Evolutionary conservation across 1,140 invertebrate species (phyloP), one percentile per base, ranked within the genome.

Genomic region (Lerema accius): DNA sequence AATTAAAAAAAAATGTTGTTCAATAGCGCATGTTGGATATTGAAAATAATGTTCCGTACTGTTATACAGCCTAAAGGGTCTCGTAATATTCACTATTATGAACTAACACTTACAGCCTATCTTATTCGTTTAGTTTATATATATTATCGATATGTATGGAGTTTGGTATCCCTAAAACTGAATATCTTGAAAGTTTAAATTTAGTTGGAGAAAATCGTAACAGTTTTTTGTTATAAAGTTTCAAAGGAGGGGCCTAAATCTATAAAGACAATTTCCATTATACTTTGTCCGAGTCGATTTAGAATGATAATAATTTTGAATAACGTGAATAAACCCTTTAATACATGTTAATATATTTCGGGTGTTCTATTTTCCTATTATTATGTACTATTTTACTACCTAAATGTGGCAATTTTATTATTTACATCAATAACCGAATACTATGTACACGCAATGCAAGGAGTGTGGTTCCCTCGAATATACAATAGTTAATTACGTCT

Each of bases 61-160:
- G 87, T 90, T 73, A 82, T 73, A 90, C 86, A 90, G 86, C 82
- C 82, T 82, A 82, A 81, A 72, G 56, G 58, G 67, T 74, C 60
- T 73, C 73, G 71, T 74, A 73, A 80, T 87, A 86, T 89, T 90
- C 82, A 88, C 87, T 88, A 90, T 85, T 84, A 87, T 63, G 61
- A 63, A 63, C 84, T 90, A 90, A 78, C n/a, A 65, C 74, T 83
- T 82, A 78, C 28, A 56, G 55, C 49, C 76, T 78, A 73, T 66
- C 78, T 86, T 85, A 86, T 53, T 60, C 40, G 37, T 67, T 75
- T 70, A 72, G 75, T 76, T 80, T 78, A 80, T 84, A 84, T 83
- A 81, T 82, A 90, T 88, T 84, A 88, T 86, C 86, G 86, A 90
- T 90, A 90, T 90, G 86, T 90, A 90, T 90, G 81, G 76, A 74